Percentiles rank a stretch among this genome's conserved stretches.
phyloP scores from a whole-genome alignment of 2,888 invertebrate genomes.

The Dusona sp. region DNA sequence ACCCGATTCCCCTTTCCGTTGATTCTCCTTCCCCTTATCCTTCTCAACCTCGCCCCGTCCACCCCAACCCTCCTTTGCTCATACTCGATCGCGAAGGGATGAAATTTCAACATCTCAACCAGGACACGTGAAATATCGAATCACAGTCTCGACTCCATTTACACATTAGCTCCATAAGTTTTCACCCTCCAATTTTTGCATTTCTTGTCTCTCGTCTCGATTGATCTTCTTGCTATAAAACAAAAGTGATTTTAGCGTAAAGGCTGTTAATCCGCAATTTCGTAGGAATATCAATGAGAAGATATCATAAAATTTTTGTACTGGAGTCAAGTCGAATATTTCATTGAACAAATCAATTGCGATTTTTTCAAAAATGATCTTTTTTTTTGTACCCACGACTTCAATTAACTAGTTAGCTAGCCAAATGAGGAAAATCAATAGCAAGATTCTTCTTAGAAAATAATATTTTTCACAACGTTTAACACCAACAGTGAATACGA shows the following conservation, averaged over 20 bases:
- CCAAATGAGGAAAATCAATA: not conserved
- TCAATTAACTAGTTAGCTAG: too few relatives aligned
- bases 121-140: slow-evolving; percentile 74
- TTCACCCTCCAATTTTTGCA: slow-evolving; percentile 31
- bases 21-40: not conserved
- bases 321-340: too few relatives aligned
- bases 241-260: not conserved
- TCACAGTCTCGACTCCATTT: slow-evolving; percentile 65
- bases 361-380: too few relatives aligned
- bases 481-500: not conserved
- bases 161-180: slow-evolving; percentile 71
- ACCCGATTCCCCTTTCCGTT: slow-evolving; percentile 71
- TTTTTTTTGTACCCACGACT: too few relatives aligned
- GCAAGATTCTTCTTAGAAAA: not conserved
- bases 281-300: not conserved
- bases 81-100: slow-evolving; percentile 54
- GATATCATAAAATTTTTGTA: not conserved
- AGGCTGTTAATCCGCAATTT: not conserved
- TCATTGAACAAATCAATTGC: too few relatives aligned
- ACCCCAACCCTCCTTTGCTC: not conserved
- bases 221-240: not conserved
- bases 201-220: slow-evolving; percentile 4
- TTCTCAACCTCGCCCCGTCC: not conserved
- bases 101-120: slow-evolving; percentile 58
- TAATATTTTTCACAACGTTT: not conserved